Evolutionary conservation across 1,140 invertebrate genomes (phyloP), one percentile per base, ranked within the genome.

Genomic region (Cydia strobilella): DNA sequence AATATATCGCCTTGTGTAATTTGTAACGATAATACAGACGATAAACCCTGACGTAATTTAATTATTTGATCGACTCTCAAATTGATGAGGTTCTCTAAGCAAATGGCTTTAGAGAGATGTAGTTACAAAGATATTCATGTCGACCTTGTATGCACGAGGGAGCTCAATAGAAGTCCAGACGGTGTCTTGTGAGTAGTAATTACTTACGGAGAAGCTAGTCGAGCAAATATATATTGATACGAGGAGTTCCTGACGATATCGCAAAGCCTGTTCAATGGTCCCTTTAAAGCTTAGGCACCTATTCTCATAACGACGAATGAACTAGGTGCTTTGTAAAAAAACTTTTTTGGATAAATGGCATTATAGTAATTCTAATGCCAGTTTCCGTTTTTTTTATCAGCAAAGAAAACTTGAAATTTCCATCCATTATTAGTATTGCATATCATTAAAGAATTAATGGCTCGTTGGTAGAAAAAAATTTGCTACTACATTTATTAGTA

Each of bases 161-260:
- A 73, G n/a, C 72, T 54, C 31, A 73, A 54, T 48, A 54, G 42
- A n/a, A 54, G 72, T 31, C 23, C 13, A 73, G 25, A 31, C 42
- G 18, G 69, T 72, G 20, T 54, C 65, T 69, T 69, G 65, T 69
- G 65, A 69, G 65, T 69, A 69, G 31, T 69, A 69, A 35, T 69
- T 35, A 69, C 65, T 69, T 69, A 69, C 65, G 7, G 65, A 39
- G 65, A 69, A 35, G 65, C 65, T 66, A 35, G 31, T n/a, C 31
- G 65, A 27, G 65, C 27, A 69, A 69, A 9, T 35, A 59, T 18
- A 25, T 69, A 69, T 69, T 69, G 65, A 69, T 69, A 69, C 27
- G 31, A 31, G 69, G 45, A 15, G 13, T 20, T 73, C 72, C 31
- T 15, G 39, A 48, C 6, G 13, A 48, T 54, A 25, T 42, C 72